Base-by-base conservation (phyloP, 2,113 vertebrate species). In the Aphyosemion australe region DNA sequence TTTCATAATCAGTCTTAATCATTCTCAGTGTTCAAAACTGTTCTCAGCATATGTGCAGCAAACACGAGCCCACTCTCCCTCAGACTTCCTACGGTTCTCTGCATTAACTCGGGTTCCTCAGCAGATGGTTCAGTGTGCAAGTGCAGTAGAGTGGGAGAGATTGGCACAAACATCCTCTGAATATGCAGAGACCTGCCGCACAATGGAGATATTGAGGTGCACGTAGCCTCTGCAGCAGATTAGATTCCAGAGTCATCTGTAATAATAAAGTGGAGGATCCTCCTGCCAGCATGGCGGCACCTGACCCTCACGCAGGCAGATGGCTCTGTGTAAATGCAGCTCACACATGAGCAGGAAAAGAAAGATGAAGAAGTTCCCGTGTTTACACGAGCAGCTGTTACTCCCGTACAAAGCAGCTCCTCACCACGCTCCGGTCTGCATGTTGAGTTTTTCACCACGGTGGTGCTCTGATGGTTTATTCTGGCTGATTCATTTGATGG, bases 321-420 rank as follows among this genome's bases (percentile, higher is more conserved):
- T 82, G 84, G 84, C 56, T 78, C 54, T 45, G 66, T 74, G 70
- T 57, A 53, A 76, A 79, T 54, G 61, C 42, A 0, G 70, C 69
- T 85, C 64, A 83, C 80, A 79, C 77, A 74, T 69, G 67, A 84
- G 70, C 60, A 26, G 41, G 59, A 31, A 73, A 57, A 61, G 61
- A 72, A 46, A 18, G 48, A n/a, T n/a, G n/a, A 26, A 65, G 45
- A 64, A 76, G 46, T 61, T 59, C 80, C 39, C 66, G 74, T 69
- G 72, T 84, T 80, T 70, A 54, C 75, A 43, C 51, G 67, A 37
- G 76, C 87, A 87, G 80, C 84, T 82, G 84, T 70, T 80, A 10
- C 73, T 20, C 61, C 62, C 46, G 65, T 50, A 48, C 19, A 18
- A 51, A 65, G 61, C 51, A 57, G 64, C 67, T 73, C 48, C 41